These are phyloP conservation scores for Zonitis immaculata DNA, from an alignment of 2,888 invertebrate species.

Conservation along the genomic window DNA sequence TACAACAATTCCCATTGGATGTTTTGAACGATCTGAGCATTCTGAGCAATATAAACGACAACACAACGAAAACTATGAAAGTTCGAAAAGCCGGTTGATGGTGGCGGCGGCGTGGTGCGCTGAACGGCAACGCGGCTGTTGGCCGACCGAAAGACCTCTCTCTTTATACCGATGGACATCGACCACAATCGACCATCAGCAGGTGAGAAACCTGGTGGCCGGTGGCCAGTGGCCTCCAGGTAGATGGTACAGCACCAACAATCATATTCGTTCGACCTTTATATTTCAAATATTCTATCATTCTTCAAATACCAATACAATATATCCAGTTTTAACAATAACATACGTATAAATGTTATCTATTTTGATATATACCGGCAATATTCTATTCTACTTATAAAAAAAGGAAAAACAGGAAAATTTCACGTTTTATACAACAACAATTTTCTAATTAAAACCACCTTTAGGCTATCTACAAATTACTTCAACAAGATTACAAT, in stretches of 20 bases:
- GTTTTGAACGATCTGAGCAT: neutral
- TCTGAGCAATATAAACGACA: too few species aligned
- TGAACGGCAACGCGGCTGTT: slow-evolving; percentile 22
- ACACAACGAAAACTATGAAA: neutral
- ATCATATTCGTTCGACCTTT: neutral
- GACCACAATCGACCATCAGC: slow-evolving; percentile 11
- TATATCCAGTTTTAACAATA: neutral
- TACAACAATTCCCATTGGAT: neutral
- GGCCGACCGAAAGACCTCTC: slow-evolving; percentile 13
- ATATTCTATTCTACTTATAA: neutral
- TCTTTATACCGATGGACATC: slow-evolving; percentile 9
- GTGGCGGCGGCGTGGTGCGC: slow-evolving; percentile 25
- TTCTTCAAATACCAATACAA: neutral
- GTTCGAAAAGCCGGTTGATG: slow-evolving; percentile 1
- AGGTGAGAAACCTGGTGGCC: slow-evolving; percentile 17
- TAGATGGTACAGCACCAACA: neutral
- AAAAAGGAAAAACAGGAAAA: neutral
- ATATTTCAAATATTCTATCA: neutral
- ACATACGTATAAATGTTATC: too few species aligned
- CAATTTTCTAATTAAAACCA: neutral
- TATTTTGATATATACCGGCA: too few species aligned
- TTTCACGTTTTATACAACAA: neutral
- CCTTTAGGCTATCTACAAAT: neutral
- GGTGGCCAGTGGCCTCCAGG: slow-evolving; percentile 5
- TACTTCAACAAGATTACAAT: neutral